Percentiles rank a stretch among this genome's conserved stretches.
Conservation (phyloP, 2,888 invertebrate genomes). For the Busseola fusca region DNA sequence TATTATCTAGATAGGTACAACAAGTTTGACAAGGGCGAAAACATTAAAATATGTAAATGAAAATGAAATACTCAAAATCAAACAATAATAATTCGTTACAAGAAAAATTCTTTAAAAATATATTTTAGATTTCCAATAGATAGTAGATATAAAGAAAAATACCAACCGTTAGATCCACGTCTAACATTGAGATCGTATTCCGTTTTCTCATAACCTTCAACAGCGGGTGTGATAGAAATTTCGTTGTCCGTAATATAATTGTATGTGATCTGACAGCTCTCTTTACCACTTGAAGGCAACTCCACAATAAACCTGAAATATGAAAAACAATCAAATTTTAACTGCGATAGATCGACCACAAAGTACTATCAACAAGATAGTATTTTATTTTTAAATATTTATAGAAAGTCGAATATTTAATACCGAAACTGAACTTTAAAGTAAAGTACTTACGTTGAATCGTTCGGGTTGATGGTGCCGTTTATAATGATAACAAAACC, state of each 20-base stretch:
- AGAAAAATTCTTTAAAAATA: not conserved
- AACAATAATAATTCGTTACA: not conserved
- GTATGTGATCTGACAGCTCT: slow-evolving; percentile 52
- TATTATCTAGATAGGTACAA: not conserved
- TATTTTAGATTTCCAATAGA: not conserved
- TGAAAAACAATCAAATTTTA: not conserved
- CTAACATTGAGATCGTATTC: slow-evolving; percentile 12
- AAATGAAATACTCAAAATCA: not conserved
- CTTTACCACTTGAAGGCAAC: slow-evolving; percentile 40
- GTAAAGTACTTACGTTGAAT: slow-evolving; percentile 57
- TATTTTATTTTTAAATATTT: not conserved
- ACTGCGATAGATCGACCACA: not conserved
- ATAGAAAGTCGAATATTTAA: not conserved
- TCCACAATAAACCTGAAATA: slow-evolving; percentile 56
- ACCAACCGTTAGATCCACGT: slow-evolving; percentile 13
- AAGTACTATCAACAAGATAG: not conserved
- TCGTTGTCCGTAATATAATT: slow-evolving; percentile 31
- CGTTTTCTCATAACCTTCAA: not conserved
- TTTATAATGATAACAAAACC: slow-evolving; percentile 48
- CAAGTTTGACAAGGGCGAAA: not conserved
- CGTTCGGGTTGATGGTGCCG: slow-evolving; percentile 50
- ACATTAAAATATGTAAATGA: not conserved
- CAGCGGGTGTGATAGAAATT: slow-evolving; percentile 43
- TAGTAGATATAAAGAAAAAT: not conserved
- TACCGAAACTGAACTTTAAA: not conserved